These are phyloP conservation scores for Henricia sp. DNA, from an alignment of 53 echinoderm and acorn worm species.

Conservation along the genomic window DNA sequence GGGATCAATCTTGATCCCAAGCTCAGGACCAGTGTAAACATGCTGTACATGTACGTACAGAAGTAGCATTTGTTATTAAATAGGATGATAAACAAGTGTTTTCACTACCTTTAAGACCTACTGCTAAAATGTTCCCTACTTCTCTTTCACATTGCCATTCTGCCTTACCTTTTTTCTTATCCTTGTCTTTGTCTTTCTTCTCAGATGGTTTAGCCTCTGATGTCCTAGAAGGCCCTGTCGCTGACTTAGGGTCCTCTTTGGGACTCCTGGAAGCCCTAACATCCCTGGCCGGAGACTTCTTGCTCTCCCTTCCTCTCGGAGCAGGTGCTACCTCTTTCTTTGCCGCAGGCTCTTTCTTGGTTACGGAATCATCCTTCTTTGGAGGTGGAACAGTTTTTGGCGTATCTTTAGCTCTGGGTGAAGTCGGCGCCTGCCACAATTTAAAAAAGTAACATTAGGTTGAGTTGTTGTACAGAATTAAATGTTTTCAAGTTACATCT, in stretches of 20 bases:
- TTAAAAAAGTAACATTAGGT: neutral
- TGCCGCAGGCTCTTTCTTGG: slow-evolving; percentile 24
- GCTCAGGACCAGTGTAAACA: no score
- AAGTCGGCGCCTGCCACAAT: slow-evolving; percentile 68
- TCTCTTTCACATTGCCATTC: no score
- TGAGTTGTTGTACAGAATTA: neutral
- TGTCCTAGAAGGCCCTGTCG: slow-evolving; percentile 7
- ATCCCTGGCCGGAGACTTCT: slow-evolving; percentile 23
- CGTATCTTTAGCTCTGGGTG: slow-evolving; percentile 72
- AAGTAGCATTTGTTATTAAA: neutral
- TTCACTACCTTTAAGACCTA: no score
- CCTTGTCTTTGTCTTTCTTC: slow-evolving; percentile 43
- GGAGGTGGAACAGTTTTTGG: slow-evolving; percentile 8
- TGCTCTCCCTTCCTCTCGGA: slow-evolving; percentile 22
- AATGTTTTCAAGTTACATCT: no score
- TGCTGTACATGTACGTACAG: neutral
- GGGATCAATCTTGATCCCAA: no score
- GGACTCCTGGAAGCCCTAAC: neutral
- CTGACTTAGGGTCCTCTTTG: slow-evolving; percentile 26
- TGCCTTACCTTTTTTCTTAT: slow-evolving; percentile 69
- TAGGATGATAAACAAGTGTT: no score
- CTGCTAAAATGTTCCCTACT: no score
- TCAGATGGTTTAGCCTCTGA: slow-evolving; percentile 6
- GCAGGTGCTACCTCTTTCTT: neutral
- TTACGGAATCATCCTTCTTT: slow-evolving; percentile 29